These are phyloP conservation scores for Drosophila cardini DNA, from an alignment of 1,140 invertebrate species.

Conservation along the genomic window DNA sequence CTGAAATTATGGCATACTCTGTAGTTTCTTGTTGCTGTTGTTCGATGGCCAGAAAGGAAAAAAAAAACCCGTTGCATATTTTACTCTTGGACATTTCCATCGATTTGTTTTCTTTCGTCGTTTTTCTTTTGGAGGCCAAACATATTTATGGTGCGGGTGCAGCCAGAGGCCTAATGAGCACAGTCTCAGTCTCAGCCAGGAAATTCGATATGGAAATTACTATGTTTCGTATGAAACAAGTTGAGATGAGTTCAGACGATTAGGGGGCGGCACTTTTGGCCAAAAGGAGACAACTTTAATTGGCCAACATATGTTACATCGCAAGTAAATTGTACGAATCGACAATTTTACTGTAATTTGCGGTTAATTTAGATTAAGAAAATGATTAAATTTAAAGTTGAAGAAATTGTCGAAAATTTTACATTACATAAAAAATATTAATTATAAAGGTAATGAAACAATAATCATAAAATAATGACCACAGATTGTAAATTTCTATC, in stretches of 20 bases:
- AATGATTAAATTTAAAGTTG: not conserved
- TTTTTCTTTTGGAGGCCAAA: constrained; percentile 5
- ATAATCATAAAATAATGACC: too few relatives aligned
- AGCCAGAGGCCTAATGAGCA: constrained; percentile 54
- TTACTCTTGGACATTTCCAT: constrained; percentile 34
- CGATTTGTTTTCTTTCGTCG: constrained; percentile 13
- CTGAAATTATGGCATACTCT: constrained; percentile 56
- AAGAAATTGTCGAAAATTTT: not conserved
- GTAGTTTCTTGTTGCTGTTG: constrained; percentile 5
- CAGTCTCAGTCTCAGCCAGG: constrained; percentile 25
- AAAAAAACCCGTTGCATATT: constrained; percentile 42
- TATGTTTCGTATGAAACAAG: constrained; percentile 24
- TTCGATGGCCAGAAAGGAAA: constrained; percentile 34
- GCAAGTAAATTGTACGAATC: not conserved
- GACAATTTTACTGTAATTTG: constrained; percentile 21
- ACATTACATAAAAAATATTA: not conserved
- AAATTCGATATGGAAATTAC: constrained; percentile 29
- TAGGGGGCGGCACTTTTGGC: constrained; percentile 24
- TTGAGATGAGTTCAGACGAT: constrained; percentile 36
- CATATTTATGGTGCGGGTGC: constrained; percentile 49
- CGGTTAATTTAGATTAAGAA: constrained; percentile 21
- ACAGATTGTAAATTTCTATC: too few relatives aligned
- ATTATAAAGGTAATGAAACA: not conserved
- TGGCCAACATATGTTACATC: constrained; percentile 28
- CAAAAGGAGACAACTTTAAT: constrained; percentile 37